Evolutionary conservation across 2,888 invertebrate species (phyloP), one percentile per base, ranked within the genome.

Genomic region (Papilio elwesi): DNA sequence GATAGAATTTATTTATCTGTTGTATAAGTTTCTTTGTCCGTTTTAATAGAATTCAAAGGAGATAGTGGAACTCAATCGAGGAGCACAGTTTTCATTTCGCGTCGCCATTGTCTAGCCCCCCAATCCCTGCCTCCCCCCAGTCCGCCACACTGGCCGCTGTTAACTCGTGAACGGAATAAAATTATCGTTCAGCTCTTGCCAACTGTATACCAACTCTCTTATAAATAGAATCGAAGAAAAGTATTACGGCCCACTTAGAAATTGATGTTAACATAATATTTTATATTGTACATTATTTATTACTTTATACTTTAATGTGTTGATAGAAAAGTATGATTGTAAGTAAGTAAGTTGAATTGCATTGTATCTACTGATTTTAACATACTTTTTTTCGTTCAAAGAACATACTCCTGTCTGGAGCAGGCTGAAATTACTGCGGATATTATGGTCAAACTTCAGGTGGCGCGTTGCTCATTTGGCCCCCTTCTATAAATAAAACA

Each of bases 21-120:
- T 59, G 36, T 59, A 59, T 59, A 59, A 59, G 59, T 52, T n/a
- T 52, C 66, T 66, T 66, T 66, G 66, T 66, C 52, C 36, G 52
- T 52, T 66, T 66, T 66, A 66, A 66, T 66, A 51, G 66, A 66
- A 66, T 66, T 66, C 66, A 51, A 38, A 36, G 38, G 38, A 51
- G 52, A 51, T 66, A 52, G 66, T 52, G 66, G 66, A 66, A 52
- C 52, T 66, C 66, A 52, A 66, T 66, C 66, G 65, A n/a, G 51
- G n/a, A 36, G 51, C 51, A 49, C 51, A 66, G 65, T 66, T 51
- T 51, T 65, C 65, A 65, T 65, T 65, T 65, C 49, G 49, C 48
- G 65, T 26, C 51, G 51, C 36, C 51, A 51, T 49, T 48, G 65
- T 49, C 52, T 36, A n/a, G n/a, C 49, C n/a, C 51, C 49, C 49